Evolutionary conservation across 2,797 vertebrate species (phyloP).

Genomic region (Ammospiza maritima): DNA sequence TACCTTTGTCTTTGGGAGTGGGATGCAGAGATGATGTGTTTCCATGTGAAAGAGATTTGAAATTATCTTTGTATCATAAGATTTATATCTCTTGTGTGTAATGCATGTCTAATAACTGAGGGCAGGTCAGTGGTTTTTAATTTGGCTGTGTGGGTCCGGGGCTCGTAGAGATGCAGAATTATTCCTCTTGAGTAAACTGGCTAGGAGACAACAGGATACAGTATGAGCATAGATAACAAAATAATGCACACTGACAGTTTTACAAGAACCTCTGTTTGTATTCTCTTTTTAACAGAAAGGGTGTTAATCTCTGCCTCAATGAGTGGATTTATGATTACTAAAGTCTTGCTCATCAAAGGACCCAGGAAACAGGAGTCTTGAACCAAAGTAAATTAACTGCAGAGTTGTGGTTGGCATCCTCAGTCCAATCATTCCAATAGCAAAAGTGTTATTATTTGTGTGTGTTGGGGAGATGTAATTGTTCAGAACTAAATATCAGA

Average conservation of each 20-base stretch:
- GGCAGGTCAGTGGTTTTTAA: neutral
- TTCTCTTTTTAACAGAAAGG: neutral
- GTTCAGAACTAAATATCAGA: neutral
- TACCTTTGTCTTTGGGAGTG: neutral
- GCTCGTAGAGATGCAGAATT: neutral
- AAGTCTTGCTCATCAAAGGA: neutral
- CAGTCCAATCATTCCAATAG: neutral
- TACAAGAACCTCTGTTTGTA: neutral
- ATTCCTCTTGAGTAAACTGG: neutral
- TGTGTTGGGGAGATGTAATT: neutral
- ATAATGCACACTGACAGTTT: neutral
- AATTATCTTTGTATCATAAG: neutral
- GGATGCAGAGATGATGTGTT: neutral
- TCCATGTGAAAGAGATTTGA: neutral
- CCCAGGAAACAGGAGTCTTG: neutral
- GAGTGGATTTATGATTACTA: neutral
- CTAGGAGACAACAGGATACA: neutral
- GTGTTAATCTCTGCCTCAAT: neutral
- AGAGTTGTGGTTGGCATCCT: neutral
- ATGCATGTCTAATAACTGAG: neutral
- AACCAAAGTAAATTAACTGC: neutral
- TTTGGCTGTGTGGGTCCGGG: neutral
- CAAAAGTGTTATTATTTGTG: neutral
- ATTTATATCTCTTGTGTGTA: neutral
- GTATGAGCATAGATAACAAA: neutral